Evolutionary conservation across 2,888 invertebrate species (phyloP).

Genomic region (Amblyteles armatorius): DNA sequence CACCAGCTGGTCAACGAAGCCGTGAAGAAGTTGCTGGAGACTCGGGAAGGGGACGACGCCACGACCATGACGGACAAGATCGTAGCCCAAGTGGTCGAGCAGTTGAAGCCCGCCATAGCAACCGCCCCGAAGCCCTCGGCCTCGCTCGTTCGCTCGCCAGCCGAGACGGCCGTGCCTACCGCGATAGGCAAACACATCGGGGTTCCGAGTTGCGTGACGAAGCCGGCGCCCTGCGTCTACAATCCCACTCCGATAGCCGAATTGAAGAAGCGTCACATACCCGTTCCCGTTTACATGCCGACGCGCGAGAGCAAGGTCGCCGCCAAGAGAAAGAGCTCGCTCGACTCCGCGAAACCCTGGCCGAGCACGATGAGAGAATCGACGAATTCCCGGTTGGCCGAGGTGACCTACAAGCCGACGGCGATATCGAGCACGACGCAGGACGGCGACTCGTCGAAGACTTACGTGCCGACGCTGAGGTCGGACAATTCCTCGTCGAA

Average conservation of each 20-base stretch:
- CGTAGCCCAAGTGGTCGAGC: conserved; percentile 86
- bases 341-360: conserved; percentile 78
- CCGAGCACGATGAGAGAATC: conserved; percentile 74
- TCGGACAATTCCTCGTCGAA: conserved; percentile 75
- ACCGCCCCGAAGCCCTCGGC: conserved; percentile 64
- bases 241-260: conserved; percentile 89
- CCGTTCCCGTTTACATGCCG: conserved; percentile 81
- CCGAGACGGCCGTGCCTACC: conserved; percentile 9
- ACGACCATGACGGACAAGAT: conserved; percentile 85
- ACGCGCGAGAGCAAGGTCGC: conserved; percentile 80
- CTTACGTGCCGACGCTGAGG: conserved; percentile 80
- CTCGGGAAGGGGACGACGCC: conserved; percentile 84
- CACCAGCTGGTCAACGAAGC: conserved; percentile 88
- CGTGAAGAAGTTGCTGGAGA: conserved; percentile 87
- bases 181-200: conserved; percentile 71
- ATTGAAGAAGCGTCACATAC: conserved; percentile 85
- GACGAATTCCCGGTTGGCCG: conserved; percentile 68
- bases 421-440: conserved; percentile 73
- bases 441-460: conserved; percentile 71
- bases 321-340: conserved; percentile 81
- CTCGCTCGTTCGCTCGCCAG: conserved; percentile 32
- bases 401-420: conserved; percentile 81
- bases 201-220: conserved; percentile 77
- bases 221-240: conserved; percentile 83
- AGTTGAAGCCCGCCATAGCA: conserved; percentile 83